A percentile compares a stretch with the other conserved stretches of the same genome.
These are phyloP conservation scores for Serrognathus titanus DNA, from an alignment of 2,888 invertebrate species.

Conservation along the genomic window DNA sequence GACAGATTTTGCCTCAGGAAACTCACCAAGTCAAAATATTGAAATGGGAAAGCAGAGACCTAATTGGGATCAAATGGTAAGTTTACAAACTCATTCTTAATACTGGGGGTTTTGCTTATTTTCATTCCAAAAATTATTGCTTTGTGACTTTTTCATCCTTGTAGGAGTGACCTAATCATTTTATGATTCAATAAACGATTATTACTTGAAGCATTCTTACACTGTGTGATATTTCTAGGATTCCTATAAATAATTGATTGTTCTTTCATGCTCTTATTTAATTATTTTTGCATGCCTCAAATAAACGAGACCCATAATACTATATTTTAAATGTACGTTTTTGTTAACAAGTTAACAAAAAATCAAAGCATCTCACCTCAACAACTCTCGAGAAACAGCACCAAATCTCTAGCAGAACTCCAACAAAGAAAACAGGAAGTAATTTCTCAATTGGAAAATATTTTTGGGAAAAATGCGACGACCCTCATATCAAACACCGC, in stretches of 20 bases:
- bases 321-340: background rate
- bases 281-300: too few relatives aligned
- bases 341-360: slow-evolving; percentile 26
- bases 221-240: too few relatives aligned
- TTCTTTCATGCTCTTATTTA: too few relatives aligned
- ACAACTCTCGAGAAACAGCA: slow-evolving; percentile 39
- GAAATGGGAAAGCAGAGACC: slow-evolving; percentile 23
- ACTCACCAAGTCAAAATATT: slow-evolving; percentile 31
- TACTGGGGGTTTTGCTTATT: too few relatives aligned
- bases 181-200: too few relatives aligned
- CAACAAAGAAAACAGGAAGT: slow-evolving; percentile 62
- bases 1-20: slow-evolving; percentile 37
- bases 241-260: too few relatives aligned
- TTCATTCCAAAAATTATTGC: too few relatives aligned
- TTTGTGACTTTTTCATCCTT: too few relatives aligned
- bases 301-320: too few relatives aligned
- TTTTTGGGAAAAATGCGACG: slow-evolving; percentile 53
- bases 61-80: slow-evolving; percentile 39
- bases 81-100: slow-evolving; percentile 3
- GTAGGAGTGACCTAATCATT: too few relatives aligned
- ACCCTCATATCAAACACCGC: slow-evolving; percentile 47
- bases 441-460: slow-evolving; percentile 58
- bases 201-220: too few relatives aligned
- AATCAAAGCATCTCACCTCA: slow-evolving; percentile 34
- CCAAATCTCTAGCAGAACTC: slow-evolving; percentile 57